Percentiles rank a stretch among this genome's conserved stretches.
Evolutionary conservation across 1,140 invertebrate species (phyloP).

Genomic region (Drosophila aff.): DNA sequence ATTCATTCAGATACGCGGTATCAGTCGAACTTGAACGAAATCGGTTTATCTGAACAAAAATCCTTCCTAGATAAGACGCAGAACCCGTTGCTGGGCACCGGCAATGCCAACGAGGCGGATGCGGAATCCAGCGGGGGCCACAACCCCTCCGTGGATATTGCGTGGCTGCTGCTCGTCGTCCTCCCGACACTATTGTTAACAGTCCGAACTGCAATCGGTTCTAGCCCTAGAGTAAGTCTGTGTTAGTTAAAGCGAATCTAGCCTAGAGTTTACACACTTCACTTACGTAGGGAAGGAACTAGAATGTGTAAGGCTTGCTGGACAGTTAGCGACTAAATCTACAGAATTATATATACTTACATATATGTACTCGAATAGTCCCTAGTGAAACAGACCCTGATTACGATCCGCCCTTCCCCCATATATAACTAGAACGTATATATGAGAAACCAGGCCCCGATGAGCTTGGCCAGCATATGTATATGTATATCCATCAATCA

Average conservation of each 20-base stretch:
- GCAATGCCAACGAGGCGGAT: slow-evolving; percentile 66
- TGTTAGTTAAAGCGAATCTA: slow-evolving; percentile 56
- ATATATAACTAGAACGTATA: slow-evolving; percentile 10
- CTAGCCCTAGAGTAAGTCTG: slow-evolving; percentile 51
- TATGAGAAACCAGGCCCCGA: slow-evolving; percentile 32
- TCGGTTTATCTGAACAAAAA: slow-evolving; percentile 90
- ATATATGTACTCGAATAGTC: slow-evolving; percentile 49
- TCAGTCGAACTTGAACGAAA: slow-evolving; percentile 89
- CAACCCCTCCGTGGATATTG: slow-evolving; percentile 47
- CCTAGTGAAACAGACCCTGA: slow-evolving; percentile 62
- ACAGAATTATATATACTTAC: slow-evolving; percentile 18
- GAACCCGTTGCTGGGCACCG: slow-evolving; percentile 75
- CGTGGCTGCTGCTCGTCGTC: slow-evolving; percentile 46
- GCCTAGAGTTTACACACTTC: slow-evolving; percentile 37
- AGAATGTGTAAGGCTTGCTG: slow-evolving; percentile 39
- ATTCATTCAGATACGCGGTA: slow-evolving; percentile 87
- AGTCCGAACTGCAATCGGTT: slow-evolving; percentile 34
- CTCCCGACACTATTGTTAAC: slow-evolving; percentile 48
- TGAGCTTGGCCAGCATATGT: slow-evolving; percentile 46
- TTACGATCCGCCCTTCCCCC: slow-evolving; percentile 72
- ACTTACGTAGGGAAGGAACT: neutral
- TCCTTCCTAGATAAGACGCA: slow-evolving; percentile 86
- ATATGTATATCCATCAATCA: slow-evolving; percentile 48
- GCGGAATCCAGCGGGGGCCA: slow-evolving; percentile 41
- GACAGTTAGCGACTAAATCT: slow-evolving; percentile 27